Percentiles rank a stretch among this genome's conserved stretches.
These are phyloP conservation scores for Geophilus truncorum DNA, from an alignment of 2,888 invertebrate genomes.

Conservation along the genomic window DNA sequence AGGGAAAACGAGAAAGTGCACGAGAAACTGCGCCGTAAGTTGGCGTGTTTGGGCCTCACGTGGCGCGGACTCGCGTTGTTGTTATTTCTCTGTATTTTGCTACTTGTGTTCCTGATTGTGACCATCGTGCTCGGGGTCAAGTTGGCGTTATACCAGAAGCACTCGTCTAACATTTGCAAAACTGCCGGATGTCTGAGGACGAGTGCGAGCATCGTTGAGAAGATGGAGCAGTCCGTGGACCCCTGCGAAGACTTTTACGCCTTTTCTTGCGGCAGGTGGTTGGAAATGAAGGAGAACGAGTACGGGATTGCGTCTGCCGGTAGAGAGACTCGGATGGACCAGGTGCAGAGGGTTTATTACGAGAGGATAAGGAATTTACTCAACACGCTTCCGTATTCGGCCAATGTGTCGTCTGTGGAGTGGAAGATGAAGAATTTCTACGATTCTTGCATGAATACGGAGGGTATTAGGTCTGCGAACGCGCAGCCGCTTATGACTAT, in stretches of 20 bases:
- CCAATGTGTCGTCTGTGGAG: conserved; percentile 49
- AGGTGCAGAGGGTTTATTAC: conserved; percentile 39
- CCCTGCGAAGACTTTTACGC: conserved; percentile 22
- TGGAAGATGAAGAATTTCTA: conserved; percentile 59
- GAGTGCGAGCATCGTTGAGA: conserved; percentile 22
- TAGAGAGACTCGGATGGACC: not conserved
- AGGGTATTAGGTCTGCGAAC: conserved; percentile 52
- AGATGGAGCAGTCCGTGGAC: conserved; percentile 22
- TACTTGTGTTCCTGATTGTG: conserved; percentile 48
- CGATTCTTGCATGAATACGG: conserved; percentile 54
- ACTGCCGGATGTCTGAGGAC: conserved; percentile 29
- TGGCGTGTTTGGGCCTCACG: conserved; percentile 27
- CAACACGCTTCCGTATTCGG: conserved; percentile 51
- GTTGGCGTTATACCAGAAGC: conserved; percentile 50
- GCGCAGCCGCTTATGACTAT: conserved; percentile 50
- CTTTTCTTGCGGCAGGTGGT: not conserved
- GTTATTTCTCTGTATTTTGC: not conserved
- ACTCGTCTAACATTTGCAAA: not conserved
- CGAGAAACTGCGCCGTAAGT: not conserved
- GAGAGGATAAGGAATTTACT: conserved; percentile 52
- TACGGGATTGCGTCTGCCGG: not conserved
- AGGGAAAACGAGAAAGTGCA: not conserved
- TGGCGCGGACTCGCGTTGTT: conserved; percentile 15
- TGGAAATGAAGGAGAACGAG: not conserved
- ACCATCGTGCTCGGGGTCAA: conserved; percentile 51